Conservation (phyloP, 2,888 invertebrate genomes). For the Apamea sordens region DNA sequence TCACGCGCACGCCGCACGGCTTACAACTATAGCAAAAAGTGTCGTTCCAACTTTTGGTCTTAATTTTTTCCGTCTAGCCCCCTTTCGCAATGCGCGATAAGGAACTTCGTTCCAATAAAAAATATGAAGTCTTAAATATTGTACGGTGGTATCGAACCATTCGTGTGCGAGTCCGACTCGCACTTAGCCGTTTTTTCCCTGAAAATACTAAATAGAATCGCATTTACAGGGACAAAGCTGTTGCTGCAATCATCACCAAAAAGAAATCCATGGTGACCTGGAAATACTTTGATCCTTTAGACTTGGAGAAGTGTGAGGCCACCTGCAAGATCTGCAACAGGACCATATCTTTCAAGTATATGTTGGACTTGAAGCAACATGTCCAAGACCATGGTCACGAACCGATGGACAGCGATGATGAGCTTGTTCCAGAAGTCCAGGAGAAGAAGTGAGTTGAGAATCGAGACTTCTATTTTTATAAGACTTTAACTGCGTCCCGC, state of each 20-base stretch:
- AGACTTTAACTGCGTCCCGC: not conserved
- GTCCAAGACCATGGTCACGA: constrained; percentile 18
- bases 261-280: constrained; percentile 38
- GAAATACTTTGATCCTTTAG: constrained; percentile 37
- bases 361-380: constrained; percentile 45
- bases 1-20: no score
- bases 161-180: no score
- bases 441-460: constrained; percentile 16
- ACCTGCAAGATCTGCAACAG: constrained; percentile 52
- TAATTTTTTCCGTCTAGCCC: no score
- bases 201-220: not conserved
- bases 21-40: no score
- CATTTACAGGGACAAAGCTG: constrained; percentile 31
- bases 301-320: constrained; percentile 11
- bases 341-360: constrained; percentile 34
- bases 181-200: not conserved
- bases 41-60: no score
- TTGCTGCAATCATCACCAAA: no score
- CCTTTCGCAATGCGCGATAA: no score
- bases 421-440: not conserved
- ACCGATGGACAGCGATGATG: constrained; percentile 41
- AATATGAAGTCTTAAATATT: no score
- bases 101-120: no score
- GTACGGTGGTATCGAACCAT: no score
- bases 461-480: not conserved